Evolutionary conservation across 2,797 vertebrate genomes (phyloP), one percentile per base, ranked within the genome.

Genomic region (Podargus strigoides): DNA sequence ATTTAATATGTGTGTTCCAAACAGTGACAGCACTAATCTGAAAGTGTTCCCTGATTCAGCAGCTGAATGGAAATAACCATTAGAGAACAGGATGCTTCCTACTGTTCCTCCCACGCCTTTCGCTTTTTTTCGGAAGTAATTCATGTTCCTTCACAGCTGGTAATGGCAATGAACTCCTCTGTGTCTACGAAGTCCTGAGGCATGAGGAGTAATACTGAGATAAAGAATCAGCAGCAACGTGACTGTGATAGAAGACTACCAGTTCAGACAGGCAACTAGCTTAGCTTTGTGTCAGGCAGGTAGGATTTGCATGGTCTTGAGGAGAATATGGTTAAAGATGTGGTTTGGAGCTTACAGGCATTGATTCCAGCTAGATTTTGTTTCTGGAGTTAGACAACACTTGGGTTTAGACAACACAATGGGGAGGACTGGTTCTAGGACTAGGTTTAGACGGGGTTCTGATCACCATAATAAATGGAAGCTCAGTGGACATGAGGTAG

Each of bases 1-100:
- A 12, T 67, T 91, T 91, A 88, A 89, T 85, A 90, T 52, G 36
- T 46, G 74, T 58, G 66, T 76, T 97, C 91, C 87, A 72, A 74
- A 94, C 59, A 80, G 92, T 75, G 80, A 72, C 92, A 95, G 92
- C 86, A 44, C 15, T 85, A 46, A 93, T 94, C 76, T 94, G 89
- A 69, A 86, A 91, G 85, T 39, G 80, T 93, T 94, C 77, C 93
- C 87, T 94, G 92, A 95, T 87, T 96, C 91, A 96, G 92, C 95
- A 96, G 74, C 83, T 85, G 78, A 92, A 30, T 95, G 86, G 89
- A 96, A 94, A 95, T 69, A 91, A 59, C 94, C 74, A 44, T 82
- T 72, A 92, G 81, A 50, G 90, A 93, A 91, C 89, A 94, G 64
- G 89, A 94, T 93, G 89, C 87, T 95, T 94, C 81, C 72, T n/a